Conservation (phyloP, 2,113 vertebrate genomes). For the Caretta caretta region DNA sequence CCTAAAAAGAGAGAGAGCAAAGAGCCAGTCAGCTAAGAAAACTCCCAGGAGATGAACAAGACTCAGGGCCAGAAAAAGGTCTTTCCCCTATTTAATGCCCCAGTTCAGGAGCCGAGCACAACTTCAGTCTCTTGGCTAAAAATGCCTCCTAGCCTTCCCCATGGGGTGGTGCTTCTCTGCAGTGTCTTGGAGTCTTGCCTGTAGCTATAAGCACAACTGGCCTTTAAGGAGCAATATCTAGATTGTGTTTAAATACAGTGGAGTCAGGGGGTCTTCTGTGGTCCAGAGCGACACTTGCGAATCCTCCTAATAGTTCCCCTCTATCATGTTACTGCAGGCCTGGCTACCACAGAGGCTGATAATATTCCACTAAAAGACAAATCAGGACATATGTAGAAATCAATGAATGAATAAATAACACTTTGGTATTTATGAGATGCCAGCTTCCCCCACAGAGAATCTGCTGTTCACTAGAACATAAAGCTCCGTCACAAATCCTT, state of each 20-base stretch:
- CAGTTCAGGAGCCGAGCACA: not conserved
- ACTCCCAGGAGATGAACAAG: not conserved
- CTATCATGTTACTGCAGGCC: not conserved
- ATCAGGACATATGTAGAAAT: not conserved
- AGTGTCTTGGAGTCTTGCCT: not conserved
- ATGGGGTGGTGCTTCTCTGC: accelerated
- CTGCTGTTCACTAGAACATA: not conserved
- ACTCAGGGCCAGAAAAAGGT: not conserved
- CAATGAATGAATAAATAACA: not conserved
- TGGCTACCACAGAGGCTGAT: not conserved
- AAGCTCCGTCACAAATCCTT: not conserved
- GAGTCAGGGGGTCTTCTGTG: not conserved
- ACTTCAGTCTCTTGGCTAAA: not conserved
- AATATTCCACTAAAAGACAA: not conserved
- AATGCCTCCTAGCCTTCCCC: not conserved
- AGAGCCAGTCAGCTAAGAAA: accelerated
- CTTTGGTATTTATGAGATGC: constrained; percentile 30
- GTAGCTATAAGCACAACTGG: not conserved
- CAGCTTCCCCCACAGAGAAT: not conserved
- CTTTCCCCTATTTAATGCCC: accelerated
- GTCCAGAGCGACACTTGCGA: not conserved
- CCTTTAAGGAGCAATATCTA: not conserved
- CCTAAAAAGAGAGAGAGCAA: constrained; percentile 74
- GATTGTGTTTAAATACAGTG: accelerated
- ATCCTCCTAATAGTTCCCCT: not conserved